Conservation (phyloP, 2,797 vertebrate species). For the Eidolon dupreanum region DNA sequence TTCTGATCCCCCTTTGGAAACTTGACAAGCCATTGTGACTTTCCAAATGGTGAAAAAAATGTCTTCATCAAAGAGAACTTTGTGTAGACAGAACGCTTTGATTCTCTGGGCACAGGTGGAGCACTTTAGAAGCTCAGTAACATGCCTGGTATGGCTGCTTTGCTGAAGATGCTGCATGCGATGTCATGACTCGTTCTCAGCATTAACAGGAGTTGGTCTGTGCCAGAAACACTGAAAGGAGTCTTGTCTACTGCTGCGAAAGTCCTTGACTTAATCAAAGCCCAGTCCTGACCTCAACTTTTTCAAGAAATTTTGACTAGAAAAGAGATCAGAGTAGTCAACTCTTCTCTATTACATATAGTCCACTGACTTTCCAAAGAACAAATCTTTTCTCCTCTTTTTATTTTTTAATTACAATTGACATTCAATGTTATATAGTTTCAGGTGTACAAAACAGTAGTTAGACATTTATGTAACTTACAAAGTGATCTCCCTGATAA, state of each 20-base stretch:
- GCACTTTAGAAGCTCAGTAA: not conserved
- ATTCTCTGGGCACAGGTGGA: not conserved
- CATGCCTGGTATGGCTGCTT: not conserved
- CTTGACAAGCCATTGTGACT: not conserved
- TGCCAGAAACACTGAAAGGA: not conserved
- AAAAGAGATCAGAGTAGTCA: not conserved
- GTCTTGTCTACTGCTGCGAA: not conserved
- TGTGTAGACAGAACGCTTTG: not conserved
- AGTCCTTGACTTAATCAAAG: not conserved
- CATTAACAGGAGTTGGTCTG: not conserved
- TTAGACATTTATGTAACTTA: not conserved
- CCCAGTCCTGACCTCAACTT: not conserved
- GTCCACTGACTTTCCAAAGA: slow-evolving; percentile 1
- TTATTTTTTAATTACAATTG: not conserved
- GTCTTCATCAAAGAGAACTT: not conserved
- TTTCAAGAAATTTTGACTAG: slow-evolving; percentile 43
- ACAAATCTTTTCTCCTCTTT: not conserved
- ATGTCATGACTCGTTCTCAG: not conserved
- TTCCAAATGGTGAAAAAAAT: not conserved
- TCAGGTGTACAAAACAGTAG: not conserved
- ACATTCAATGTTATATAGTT: not conserved
- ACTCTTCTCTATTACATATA: not conserved
- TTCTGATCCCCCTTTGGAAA: not conserved
- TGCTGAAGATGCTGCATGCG: not conserved
- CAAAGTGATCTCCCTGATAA: not conserved